Percentiles rank a stretch among this genome's conserved stretches.
Evolutionary conservation across 2,888 invertebrate species (phyloP).

Genomic region (Lordiphosa andalusiaca): DNA sequence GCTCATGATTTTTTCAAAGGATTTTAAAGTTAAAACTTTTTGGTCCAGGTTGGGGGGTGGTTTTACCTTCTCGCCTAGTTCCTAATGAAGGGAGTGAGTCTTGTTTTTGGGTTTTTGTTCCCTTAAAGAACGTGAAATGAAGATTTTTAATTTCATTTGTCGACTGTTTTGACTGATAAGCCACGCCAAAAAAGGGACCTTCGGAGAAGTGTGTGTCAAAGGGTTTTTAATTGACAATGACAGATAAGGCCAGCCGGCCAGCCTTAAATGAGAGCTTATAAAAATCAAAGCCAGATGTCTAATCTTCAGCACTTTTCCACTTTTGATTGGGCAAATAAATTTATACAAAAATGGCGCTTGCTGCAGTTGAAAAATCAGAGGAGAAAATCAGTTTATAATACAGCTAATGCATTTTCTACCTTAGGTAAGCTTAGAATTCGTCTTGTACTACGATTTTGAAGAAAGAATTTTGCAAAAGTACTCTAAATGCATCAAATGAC

Average conservation of each 20-base stretch:
- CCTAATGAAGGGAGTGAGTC: conserved; percentile 28
- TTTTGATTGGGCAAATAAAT: conserved; percentile 33
- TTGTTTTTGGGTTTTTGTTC: conserved; percentile 12
- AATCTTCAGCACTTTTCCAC: neutral
- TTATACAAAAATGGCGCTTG: conserved; percentile 25
- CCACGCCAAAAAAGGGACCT: neutral
- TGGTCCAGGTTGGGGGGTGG: conserved; percentile 51
- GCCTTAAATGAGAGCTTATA: neutral
- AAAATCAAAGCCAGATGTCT: neutral
- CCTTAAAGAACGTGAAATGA: conserved; percentile 50
- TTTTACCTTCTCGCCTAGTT: conserved; percentile 35
- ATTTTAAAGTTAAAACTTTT: conserved; percentile 29
- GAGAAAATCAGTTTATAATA: neutral
- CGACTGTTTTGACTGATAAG: conserved; percentile 39
- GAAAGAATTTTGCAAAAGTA: too few relatives aligned
- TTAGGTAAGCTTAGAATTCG: too few relatives aligned
- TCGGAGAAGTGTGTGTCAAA: conserved; percentile 50
- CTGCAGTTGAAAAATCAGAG: conserved; percentile 16
- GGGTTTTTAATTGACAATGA: conserved; percentile 55
- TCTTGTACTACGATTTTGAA: too few relatives aligned
- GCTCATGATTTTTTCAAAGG: conserved; percentile 40
- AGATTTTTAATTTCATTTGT: conserved; percentile 56
- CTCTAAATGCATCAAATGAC: too few relatives aligned
- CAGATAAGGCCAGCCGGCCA: conserved; percentile 9
- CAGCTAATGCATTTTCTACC: conserved; percentile 24